Conservation (phyloP, 2,797 vertebrate species). For the Pangasius macronema region DNA sequence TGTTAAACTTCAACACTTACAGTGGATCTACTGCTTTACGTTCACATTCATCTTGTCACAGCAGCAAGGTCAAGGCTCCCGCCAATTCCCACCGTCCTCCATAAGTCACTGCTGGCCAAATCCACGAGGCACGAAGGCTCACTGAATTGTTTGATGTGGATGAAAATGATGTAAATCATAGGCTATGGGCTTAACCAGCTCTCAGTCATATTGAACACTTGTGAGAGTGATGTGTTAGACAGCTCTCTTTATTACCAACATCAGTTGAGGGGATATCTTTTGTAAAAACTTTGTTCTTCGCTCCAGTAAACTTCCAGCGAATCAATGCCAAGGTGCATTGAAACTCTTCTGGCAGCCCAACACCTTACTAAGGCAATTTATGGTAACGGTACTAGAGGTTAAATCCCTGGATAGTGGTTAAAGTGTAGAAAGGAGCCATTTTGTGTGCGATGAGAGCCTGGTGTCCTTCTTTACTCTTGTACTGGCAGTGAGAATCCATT, state of each 20-base stretch:
- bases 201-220: neutral
- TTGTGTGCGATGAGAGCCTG: conserved; percentile 9
- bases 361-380: neutral
- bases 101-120: neutral
- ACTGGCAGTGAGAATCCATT: conserved; percentile 25
- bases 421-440: conserved; percentile 6
- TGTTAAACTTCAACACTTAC: neutral
- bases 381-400: neutral
- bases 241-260: neutral
- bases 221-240: neutral
- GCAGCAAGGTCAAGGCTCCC: neutral
- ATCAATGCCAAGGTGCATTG: neutral
- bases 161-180: neutral
- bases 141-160: neutral
- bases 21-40: neutral
- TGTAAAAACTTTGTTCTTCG: neutral
- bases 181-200: neutral
- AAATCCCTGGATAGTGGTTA: conserved; percentile 14
- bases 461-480: conserved; percentile 15
- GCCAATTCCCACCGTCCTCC: neutral
- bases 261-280: neutral
- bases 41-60: neutral
- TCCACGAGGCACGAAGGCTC: too few species aligned
- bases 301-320: neutral
- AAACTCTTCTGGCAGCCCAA: neutral